These are phyloP conservation scores for Zhuqinia jingwanae DNA, from an alignment of 2,888 invertebrate genomes.

Conservation along the genomic window DNA sequence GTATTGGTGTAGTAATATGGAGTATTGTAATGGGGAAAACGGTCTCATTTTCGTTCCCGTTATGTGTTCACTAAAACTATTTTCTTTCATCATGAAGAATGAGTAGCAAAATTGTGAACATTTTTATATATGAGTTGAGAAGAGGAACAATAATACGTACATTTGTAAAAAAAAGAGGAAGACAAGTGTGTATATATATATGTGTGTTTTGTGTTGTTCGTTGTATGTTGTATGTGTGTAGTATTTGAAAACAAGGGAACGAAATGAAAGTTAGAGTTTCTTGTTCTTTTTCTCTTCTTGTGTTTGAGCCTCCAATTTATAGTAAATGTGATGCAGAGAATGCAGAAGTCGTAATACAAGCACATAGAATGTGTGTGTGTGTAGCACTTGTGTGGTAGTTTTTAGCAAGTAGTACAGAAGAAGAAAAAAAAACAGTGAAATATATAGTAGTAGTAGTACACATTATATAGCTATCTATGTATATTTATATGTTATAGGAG, in stretches of 20 bases:
- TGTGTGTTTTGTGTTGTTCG: conserved; percentile 6
- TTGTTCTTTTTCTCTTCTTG: conserved; percentile 5
- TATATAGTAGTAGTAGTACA: conserved; percentile 21
- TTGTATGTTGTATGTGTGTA: not conserved
- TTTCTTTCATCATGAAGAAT: conserved; percentile 25
- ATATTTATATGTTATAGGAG: no score
- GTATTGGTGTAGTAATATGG: not conserved
- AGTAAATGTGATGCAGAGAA: conserved; percentile 38
- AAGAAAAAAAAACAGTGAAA: not conserved
- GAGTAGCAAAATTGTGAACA: conserved; percentile 10
- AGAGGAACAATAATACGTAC: not conserved
- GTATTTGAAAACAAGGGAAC: conserved; percentile 29
- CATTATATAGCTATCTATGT: conserved; percentile 18
- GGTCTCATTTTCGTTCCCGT: conserved; percentile 54
- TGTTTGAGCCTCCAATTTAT: conserved; percentile 31
- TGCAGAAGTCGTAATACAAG: conserved; percentile 48
- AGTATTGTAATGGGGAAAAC: conserved; percentile 55
- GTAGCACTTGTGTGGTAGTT: not conserved
- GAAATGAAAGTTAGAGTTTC: conserved; percentile 38
- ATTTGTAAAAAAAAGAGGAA: no score
- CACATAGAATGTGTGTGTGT: not conserved
- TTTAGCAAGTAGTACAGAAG: not conserved
- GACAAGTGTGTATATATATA: not conserved
- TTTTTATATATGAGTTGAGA: not conserved
- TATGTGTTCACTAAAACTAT: conserved; percentile 49